phyloP scores from a whole-genome alignment of 2,888 invertebrate genomes.

The Griposia aprilina region DNA sequence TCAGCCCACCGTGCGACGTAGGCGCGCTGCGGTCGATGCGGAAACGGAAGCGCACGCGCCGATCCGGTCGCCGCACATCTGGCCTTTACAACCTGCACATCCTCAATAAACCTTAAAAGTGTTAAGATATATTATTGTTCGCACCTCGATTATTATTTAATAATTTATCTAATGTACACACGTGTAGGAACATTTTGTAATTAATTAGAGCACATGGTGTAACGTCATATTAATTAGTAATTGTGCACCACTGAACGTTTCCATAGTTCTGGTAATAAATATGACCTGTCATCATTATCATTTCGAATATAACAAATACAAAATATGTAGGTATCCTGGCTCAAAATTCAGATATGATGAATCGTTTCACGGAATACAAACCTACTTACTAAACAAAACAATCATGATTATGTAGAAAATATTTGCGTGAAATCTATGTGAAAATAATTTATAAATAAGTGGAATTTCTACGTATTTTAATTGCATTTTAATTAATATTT shows the following conservation, averaged over 20 bases:
- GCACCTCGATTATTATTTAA: slow-evolving; percentile 51
- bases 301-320: slow-evolving; percentile 36
- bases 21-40: slow-evolving; percentile 61
- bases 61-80: slow-evolving; percentile 77
- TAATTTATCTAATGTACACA: slow-evolving; percentile 30
- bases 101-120: slow-evolving; percentile 87
- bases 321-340: background rate
- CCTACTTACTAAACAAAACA: background rate
- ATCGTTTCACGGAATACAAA: background rate
- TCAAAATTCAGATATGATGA: slow-evolving; percentile 9
- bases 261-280: slow-evolving; percentile 50
- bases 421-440: background rate
- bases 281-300: slow-evolving; percentile 55
- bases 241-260: slow-evolving; percentile 63
- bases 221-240: slow-evolving; percentile 65
- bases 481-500: background rate
- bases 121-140: slow-evolving; percentile 71
- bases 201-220: slow-evolving; percentile 51
- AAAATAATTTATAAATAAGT: background rate
- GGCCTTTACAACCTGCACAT: slow-evolving; percentile 82
- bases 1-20: slow-evolving; percentile 13
- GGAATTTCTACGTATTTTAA: background rate
- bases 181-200: slow-evolving; percentile 25
- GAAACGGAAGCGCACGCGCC: slow-evolving; percentile 86
- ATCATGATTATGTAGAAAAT: background rate